Evolutionary conservation across 2,888 invertebrate genomes (phyloP).

Genomic region (Napeogenes sylphis): DNA sequence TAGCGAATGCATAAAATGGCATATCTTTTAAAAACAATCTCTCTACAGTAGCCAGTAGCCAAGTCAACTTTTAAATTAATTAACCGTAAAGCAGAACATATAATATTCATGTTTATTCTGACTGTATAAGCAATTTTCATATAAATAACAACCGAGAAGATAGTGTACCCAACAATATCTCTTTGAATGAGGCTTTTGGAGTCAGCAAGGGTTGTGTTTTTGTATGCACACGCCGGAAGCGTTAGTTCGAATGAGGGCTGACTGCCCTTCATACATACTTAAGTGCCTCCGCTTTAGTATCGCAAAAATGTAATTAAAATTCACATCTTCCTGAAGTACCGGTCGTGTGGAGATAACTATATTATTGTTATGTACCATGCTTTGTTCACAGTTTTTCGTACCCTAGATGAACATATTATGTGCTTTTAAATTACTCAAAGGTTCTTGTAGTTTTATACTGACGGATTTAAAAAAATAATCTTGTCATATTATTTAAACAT

Average conservation of each 20-base stretch:
- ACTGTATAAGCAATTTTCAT: slow-evolving; percentile 27
- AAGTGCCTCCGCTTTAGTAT: slow-evolving; percentile 61
- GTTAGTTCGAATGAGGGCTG: slow-evolving; percentile 52
- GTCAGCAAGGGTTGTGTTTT: slow-evolving; percentile 58
- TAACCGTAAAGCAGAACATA: not conserved
- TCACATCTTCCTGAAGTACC: slow-evolving; percentile 50
- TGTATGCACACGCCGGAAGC: slow-evolving; percentile 61
- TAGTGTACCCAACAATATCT: slow-evolving; percentile 35
- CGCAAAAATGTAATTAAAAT: slow-evolving; percentile 75
- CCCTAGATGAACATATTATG: not conserved
- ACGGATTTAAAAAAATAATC: too few relatives aligned
- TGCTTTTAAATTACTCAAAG: slow-evolving; percentile 2
- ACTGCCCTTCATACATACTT: slow-evolving; percentile 65
- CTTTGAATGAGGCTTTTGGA: slow-evolving; percentile 47
- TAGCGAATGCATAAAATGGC: not conserved
- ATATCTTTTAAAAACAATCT: slow-evolving; percentile 2
- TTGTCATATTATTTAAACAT: too few relatives aligned
- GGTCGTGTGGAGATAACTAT: slow-evolving; percentile 27
- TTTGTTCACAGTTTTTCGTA: slow-evolving; percentile 3
- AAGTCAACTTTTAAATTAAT: not conserved
- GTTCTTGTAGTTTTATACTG: not conserved
- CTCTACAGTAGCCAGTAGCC: not conserved
- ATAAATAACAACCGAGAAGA: slow-evolving; percentile 34
- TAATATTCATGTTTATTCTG: slow-evolving; percentile 13
- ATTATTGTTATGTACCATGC: slow-evolving; percentile 18